Base-by-base conservation (phyloP, 2,797 vertebrate genomes). In the Falco concolor region DNA sequence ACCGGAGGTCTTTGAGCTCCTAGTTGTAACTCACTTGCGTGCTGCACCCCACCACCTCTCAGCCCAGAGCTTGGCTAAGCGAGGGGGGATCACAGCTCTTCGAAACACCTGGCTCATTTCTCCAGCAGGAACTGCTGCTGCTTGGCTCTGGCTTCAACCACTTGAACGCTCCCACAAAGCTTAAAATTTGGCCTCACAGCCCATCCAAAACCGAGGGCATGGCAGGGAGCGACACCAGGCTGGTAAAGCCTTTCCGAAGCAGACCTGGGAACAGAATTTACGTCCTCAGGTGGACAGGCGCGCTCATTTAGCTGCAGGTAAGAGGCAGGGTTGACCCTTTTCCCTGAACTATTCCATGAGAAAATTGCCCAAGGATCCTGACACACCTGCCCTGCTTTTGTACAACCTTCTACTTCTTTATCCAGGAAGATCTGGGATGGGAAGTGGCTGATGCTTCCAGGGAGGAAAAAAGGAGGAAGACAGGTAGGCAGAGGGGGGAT, bases 271-370 rank as follows among this genome's bases (percentile, higher is more conserved):
- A 25, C 1, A 53, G n/a, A 52, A 77, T 42, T 6, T 0, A 0
- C 6, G n/a, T 9, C 47, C 75, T 42, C n/a, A 45, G 40, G 2
- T 5, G 1, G 12, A 6, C 2, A 25, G 42, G 7, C 5, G 1
- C 14, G 50, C 34, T 69, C 44, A 30, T 42, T 18, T 25, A 56
- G 10, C 57, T 17, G 6, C 7, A 78, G 34, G 30, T 19, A 49
- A 49, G 21, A 42, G 63, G 77, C 42, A 68, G 52, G 59, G 16
- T 2, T 64, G 84, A 60, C 1, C 16, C 50, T 83, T 32, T 50
- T 21, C 74, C 74, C 91, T 87, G 57, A 84, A 34, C 28, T 12
- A 16, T 30, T 72, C 72, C 74, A n/a, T 10, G 69, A 56, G 70
- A 79, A 82, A 32, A 20, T 0, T 45, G 77, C 17, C 28, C 50